These are phyloP conservation scores for Ecdyonurus torrentis DNA, from an alignment of 2,888 invertebrate genomes.

Conservation along the genomic window DNA sequence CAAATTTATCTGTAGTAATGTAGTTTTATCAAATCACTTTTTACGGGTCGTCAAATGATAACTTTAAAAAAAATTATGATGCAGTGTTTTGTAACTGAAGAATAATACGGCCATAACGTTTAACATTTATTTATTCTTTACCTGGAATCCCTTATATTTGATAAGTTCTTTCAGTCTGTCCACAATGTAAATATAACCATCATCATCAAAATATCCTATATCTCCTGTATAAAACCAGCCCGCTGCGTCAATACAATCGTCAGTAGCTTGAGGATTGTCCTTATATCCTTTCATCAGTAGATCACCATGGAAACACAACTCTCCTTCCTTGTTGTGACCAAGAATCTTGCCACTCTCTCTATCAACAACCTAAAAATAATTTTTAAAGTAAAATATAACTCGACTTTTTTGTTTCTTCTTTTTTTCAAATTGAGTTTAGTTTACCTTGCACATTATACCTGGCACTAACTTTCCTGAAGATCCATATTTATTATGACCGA, in stretches of 20 bases:
- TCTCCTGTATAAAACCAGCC: slow-evolving; percentile 71
- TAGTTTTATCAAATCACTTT: too few relatives aligned
- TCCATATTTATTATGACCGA: slow-evolving; percentile 17
- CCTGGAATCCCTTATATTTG: slow-evolving; percentile 69
- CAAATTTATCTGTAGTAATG: too few relatives aligned
- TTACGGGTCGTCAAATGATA: too few relatives aligned
- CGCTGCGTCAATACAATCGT: slow-evolving; percentile 43
- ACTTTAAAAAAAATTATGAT: too few relatives aligned
- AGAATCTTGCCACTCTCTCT: slow-evolving; percentile 35
- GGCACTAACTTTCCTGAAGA: slow-evolving; percentile 15
- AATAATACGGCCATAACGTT: too few relatives aligned
- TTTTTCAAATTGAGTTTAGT: slow-evolving; percentile 18
- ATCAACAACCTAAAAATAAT: slow-evolving; percentile 28
- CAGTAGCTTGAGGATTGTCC: slow-evolving; percentile 48
- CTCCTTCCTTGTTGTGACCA: slow-evolving; percentile 43
- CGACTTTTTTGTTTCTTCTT: too few relatives aligned
- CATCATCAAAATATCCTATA: slow-evolving; percentile 61
- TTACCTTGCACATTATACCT: slow-evolving; percentile 20
- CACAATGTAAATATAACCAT: slow-evolving; percentile 62
- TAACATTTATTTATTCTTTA: too few relatives aligned
- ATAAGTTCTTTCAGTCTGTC: slow-evolving; percentile 80
- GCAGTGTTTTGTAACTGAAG: too few relatives aligned
- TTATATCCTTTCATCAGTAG: slow-evolving; percentile 73
- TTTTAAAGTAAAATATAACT: background rate
- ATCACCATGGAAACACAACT: slow-evolving; percentile 69